These are phyloP conservation scores for Goniozus legneri DNA, from an alignment of 1,140 invertebrate genomes.

Conservation along the genomic window DNA sequence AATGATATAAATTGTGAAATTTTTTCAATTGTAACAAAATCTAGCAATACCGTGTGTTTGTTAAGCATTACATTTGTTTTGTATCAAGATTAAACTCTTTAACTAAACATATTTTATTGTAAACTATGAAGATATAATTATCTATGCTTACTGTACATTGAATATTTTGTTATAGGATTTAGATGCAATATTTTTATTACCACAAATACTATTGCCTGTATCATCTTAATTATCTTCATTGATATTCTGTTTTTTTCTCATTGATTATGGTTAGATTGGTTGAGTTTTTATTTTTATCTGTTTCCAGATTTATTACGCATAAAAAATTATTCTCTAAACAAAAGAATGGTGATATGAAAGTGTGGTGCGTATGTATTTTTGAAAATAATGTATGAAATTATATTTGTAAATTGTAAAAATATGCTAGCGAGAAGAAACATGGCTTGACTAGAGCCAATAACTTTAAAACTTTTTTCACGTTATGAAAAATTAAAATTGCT, in stretches of 20 bases:
- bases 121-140: too few species aligned
- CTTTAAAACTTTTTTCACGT: slow-evolving; percentile 18
- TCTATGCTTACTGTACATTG: slow-evolving; percentile 33
- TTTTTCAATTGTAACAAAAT: too few species aligned
- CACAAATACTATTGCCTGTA: slow-evolving; percentile 26
- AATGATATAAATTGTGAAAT: too few species aligned
- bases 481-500: slow-evolving; percentile 16
- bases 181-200: slow-evolving; percentile 29
- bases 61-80: too few species aligned
- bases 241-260: slow-evolving; percentile 7
- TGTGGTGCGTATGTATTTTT: slow-evolving; percentile 46
- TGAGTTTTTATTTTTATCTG: slow-evolving; percentile 31
- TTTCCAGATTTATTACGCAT: slow-evolving; percentile 41
- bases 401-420: slow-evolving; percentile 52
- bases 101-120: too few species aligned
- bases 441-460: slow-evolving; percentile 8
- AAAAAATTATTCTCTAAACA: slow-evolving; percentile 29
- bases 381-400: slow-evolving; percentile 43
- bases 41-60: too few species aligned
- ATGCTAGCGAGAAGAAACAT: slow-evolving; percentile 18
- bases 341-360: slow-evolving; percentile 24
- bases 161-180: slow-evolving; percentile 24
- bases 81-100: too few species aligned
- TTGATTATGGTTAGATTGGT: slow-evolving; percentile 26
- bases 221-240: slow-evolving; percentile 10